A percentile compares a stretch with the other conserved stretches of the same genome.
These are phyloP conservation scores for Helleia helle DNA, from an alignment of 2,888 invertebrate genomes.

Conservation along the genomic window DNA sequence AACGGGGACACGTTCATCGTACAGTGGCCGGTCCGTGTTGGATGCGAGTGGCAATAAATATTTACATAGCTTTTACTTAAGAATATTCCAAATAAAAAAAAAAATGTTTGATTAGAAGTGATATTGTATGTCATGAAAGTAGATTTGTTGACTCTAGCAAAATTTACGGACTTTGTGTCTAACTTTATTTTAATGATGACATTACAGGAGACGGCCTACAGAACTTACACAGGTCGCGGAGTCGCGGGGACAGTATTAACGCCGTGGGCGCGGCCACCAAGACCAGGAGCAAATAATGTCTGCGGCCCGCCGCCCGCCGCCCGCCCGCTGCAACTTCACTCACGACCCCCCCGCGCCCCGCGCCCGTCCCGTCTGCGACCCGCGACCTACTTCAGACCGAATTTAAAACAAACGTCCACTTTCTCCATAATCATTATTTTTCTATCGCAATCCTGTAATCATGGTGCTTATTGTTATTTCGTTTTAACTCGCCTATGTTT, in stretches of 20 bases:
- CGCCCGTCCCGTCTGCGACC: neutral
- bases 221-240: slow-evolving; percentile 83
- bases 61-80: too few relatives aligned
- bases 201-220: slow-evolving; percentile 77
- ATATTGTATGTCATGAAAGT: too few relatives aligned
- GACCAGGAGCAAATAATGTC: slow-evolving; percentile 62
- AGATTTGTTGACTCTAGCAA: too few relatives aligned
- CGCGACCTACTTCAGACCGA: slow-evolving; percentile 30
- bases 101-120: too few relatives aligned
- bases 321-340: slow-evolving; percentile 13
- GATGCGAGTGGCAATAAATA: too few relatives aligned
- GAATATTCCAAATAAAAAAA: too few relatives aligned
- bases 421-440: slow-evolving; percentile 24
- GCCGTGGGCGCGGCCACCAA: slow-evolving; percentile 79
- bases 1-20: too few relatives aligned
- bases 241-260: slow-evolving; percentile 87
- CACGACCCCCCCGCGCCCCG: neutral
- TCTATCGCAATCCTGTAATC: slow-evolving; percentile 54
- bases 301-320: slow-evolving; percentile 8
- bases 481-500: slow-evolving; percentile 2
- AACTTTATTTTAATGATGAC: slow-evolving; percentile 1
- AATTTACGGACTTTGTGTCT: too few relatives aligned
- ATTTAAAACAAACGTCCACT: slow-evolving; percentile 47
- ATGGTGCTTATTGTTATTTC: slow-evolving; percentile 45
- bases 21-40: too few relatives aligned